Percentiles rank a stretch among this genome's conserved stretches.
phyloP scores from a whole-genome alignment of 2,797 vertebrate species.

The Serranus cabrilla region DNA sequence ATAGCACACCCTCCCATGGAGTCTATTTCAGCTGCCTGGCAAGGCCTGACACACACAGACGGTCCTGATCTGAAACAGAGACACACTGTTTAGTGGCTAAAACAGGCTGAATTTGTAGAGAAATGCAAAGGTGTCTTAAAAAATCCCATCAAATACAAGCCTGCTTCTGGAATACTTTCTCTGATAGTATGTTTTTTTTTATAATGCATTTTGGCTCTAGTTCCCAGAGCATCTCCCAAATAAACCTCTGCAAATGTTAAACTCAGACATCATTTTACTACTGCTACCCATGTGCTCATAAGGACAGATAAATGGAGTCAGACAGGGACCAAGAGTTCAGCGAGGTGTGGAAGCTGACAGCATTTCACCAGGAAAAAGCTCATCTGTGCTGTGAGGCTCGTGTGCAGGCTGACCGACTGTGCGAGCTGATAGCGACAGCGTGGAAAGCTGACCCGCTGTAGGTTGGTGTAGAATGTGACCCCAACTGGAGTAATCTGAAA shows the following conservation, averaged over 20 bases:
- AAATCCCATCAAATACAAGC: background rate
- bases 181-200: background rate
- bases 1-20: conserved; percentile 76
- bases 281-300: conserved; percentile 13
- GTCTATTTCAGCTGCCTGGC: conserved; percentile 74
- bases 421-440: conserved; percentile 51
- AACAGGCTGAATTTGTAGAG: background rate
- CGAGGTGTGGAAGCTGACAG: conserved; percentile 38
- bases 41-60: conserved; percentile 59
- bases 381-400: conserved; percentile 46
- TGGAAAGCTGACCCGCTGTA: conserved; percentile 78
- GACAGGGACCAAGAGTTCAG: conserved; percentile 33
- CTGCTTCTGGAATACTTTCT: conserved; percentile 7
- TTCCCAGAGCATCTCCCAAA: background rate
- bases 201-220: background rate
- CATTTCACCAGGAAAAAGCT: conserved; percentile 57
- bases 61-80: conserved; percentile 34
- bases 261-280: background rate
- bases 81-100: conserved; percentile 16
- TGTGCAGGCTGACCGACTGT: conserved; percentile 40
- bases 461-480: conserved; percentile 84
- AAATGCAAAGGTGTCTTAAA: conserved; percentile 3
- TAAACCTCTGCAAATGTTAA: background rate
- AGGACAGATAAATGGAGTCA: conserved; percentile 25
- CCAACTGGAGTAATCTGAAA: conserved; percentile 86